Conservation (phyloP, 2,888 invertebrate genomes). For the Cryptocephalus primarius region DNA sequence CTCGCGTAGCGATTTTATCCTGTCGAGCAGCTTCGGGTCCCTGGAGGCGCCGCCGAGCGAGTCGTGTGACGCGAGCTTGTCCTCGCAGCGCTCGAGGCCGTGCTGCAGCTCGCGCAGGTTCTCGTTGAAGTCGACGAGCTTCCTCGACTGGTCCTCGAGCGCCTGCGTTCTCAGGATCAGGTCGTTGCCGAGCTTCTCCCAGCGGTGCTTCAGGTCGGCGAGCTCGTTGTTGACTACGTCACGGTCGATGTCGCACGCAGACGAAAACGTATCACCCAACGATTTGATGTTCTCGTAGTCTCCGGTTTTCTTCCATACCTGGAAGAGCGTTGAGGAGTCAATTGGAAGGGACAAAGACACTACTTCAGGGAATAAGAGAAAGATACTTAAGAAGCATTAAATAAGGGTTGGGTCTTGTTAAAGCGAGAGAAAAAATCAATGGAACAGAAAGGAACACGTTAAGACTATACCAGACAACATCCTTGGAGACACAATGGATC, state of each 20-base stretch:
- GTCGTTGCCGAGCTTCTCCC: slow-evolving; percentile 85
- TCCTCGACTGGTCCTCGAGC: slow-evolving; percentile 72
- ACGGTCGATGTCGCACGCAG: slow-evolving; percentile 82
- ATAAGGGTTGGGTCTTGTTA: too few species aligned
- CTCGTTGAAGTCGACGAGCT: slow-evolving; percentile 76
- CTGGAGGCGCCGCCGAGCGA: slow-evolving; percentile 61
- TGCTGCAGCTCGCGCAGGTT: slow-evolving; percentile 76
- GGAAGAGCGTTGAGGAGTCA: too few species aligned
- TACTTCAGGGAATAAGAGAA: too few species aligned
- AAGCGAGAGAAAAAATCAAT: too few species aligned
- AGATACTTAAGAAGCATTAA: too few species aligned
- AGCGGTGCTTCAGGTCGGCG: slow-evolving; percentile 70
- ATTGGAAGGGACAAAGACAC: too few species aligned
- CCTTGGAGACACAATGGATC: too few species aligned
- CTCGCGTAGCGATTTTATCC: slow-evolving; percentile 72
- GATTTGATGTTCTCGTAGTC: slow-evolving; percentile 85
- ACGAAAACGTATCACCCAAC: slow-evolving; percentile 78
- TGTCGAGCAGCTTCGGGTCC: slow-evolving; percentile 75
- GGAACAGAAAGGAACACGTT: too few species aligned
- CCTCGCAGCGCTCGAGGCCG: slow-evolving; percentile 78
- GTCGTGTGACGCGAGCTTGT: slow-evolving; percentile 67
- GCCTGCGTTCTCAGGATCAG: slow-evolving; percentile 65
- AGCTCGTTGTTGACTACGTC: slow-evolving; percentile 78
- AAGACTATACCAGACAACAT: too few species aligned
- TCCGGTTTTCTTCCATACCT: slow-evolving; percentile 81